phyloP scores from a whole-genome alignment of 2,888 invertebrate species.

The Sesia bembeciformis region DNA sequence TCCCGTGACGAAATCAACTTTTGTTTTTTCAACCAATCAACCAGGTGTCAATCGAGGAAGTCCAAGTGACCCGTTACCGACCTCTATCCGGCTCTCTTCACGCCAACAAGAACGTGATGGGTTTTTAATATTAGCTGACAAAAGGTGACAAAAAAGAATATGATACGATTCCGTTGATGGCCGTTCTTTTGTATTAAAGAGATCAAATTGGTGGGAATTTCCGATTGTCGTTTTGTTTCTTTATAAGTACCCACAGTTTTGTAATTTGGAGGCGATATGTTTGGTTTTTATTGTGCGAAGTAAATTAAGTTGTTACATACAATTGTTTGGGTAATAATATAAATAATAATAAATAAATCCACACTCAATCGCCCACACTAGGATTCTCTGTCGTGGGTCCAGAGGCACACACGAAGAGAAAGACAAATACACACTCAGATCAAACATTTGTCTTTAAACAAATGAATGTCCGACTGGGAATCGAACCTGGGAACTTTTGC shows the following conservation, averaged over 20 bases:
- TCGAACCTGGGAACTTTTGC: too few species aligned
- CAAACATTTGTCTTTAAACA: too few species aligned
- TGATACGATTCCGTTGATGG: slow-evolving; percentile 4
- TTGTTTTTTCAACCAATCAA: slow-evolving; percentile 6
- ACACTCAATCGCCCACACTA: too few species aligned
- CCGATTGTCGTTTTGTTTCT: background rate
- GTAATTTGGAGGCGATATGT: background rate
- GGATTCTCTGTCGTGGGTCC: too few species aligned
- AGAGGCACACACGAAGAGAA: too few species aligned
- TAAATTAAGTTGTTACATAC: background rate
- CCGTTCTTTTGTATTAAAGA: slow-evolving; percentile 11
- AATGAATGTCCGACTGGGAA: too few species aligned
- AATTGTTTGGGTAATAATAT: too few species aligned
- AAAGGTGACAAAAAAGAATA: slow-evolving; percentile 1
- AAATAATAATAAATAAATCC: too few species aligned
- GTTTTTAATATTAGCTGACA: slow-evolving; percentile 24
- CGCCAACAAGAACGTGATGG: slow-evolving; percentile 33
- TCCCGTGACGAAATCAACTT: slow-evolving; percentile 10
- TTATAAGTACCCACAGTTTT: background rate
- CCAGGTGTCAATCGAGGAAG: slow-evolving; percentile 30
- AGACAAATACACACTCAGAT: too few species aligned
- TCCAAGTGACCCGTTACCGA: slow-evolving; percentile 28
- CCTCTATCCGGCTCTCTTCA: slow-evolving; percentile 35
- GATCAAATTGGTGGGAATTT: slow-evolving; percentile 18
- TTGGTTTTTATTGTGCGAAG: background rate